These are phyloP conservation scores for Cantharis rufa DNA, from an alignment of 2,888 invertebrate genomes.

Conservation along the genomic window DNA sequence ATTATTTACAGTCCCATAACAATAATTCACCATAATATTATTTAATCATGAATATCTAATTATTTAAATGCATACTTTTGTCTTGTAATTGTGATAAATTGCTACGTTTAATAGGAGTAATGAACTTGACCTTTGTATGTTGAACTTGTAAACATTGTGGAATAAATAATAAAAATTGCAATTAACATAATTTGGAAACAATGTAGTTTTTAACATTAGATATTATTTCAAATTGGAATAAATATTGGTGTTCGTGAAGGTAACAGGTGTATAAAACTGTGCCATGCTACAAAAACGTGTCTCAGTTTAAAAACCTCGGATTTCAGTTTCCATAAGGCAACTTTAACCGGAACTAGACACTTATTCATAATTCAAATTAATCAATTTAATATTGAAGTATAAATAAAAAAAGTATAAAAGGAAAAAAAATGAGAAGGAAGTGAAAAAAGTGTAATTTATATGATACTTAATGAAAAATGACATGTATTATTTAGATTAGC, in stretches of 20 bases:
- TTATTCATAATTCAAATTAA: not conserved
- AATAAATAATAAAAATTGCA: not conserved
- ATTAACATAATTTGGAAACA: not conserved
- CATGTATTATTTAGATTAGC: not conserved
- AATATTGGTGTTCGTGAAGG: not conserved
- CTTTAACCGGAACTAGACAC: not conserved
- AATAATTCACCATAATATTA: not conserved
- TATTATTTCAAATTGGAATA: too few species aligned
- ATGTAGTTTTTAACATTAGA: too few species aligned
- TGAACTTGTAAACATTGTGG: not conserved
- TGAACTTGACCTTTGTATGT: not conserved
- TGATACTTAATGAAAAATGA: not conserved
- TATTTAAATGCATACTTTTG: not conserved
- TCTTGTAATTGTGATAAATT: not conserved
- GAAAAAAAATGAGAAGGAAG: not conserved
- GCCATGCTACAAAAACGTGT: not conserved
- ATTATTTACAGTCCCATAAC: too few species aligned
- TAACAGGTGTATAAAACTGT: not conserved
- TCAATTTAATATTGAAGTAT: not conserved
- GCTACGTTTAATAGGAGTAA: not conserved
- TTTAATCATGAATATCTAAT: not conserved
- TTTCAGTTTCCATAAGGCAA: not conserved
- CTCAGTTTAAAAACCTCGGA: not conserved
- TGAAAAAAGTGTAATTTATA: not conserved
- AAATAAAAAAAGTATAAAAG: not conserved